A percentile compares a stretch with the other conserved stretches of the same genome.
phyloP scores from a whole-genome alignment of 2,888 invertebrate genomes.

The Chamaedrilus cognettii region DNA sequence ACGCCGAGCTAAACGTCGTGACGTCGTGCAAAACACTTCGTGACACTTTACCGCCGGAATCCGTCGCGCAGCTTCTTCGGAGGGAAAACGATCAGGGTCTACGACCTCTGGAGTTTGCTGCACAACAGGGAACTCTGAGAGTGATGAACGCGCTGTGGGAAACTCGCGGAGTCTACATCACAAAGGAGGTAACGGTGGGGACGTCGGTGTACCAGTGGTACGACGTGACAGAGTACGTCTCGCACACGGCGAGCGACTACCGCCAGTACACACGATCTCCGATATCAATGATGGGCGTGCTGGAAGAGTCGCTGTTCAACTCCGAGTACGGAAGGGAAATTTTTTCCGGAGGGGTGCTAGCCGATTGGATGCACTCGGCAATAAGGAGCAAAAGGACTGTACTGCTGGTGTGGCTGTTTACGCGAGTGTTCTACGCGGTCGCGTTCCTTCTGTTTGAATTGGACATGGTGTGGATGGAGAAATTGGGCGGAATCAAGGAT shows the following conservation, averaged over 20 bases:
- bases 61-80: neutral
- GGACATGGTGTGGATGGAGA: neutral
- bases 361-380: neutral
- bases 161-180: neutral
- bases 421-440: neutral
- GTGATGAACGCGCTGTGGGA: slow-evolving; percentile 7
- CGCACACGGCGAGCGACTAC: neutral
- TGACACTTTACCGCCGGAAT: neutral
- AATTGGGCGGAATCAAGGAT: neutral
- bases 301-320: neutral
- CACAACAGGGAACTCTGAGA: slow-evolving; percentile 2
- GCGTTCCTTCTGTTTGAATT: neutral
- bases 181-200: slow-evolving; percentile 1
- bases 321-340: neutral
- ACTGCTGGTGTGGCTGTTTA: neutral
- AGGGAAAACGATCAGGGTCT: slow-evolving; percentile 4
- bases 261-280: slow-evolving; percentile 2
- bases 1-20: neutral
- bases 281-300: neutral
- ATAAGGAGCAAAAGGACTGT: neutral
- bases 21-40: neutral
- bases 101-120: slow-evolving; percentile 8
- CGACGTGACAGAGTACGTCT: slow-evolving; percentile 9
- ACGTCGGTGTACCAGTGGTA: slow-evolving; percentile 5
- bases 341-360: neutral